Conservation (phyloP, 1,140 invertebrate species). For the Vollenhovia emeryi region DNA sequence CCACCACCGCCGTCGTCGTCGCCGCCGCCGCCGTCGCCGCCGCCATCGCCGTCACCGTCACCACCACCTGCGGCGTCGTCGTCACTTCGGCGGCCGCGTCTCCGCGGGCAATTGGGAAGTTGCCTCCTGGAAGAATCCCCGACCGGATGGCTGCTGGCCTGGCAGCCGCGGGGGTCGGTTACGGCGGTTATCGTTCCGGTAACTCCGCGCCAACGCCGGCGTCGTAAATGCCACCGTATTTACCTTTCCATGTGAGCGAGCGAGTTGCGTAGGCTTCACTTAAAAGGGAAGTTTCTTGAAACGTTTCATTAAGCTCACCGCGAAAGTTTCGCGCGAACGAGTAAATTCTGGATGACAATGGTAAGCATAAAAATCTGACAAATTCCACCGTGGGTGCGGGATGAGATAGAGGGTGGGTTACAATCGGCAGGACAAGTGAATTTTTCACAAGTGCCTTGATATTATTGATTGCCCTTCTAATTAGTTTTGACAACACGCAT, state of each 20-base stretch:
- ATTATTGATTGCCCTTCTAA: background rate
- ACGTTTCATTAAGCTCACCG: conserved; percentile 54
- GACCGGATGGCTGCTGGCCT: background rate
- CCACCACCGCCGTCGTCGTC: background rate
- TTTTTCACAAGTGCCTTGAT: background rate
- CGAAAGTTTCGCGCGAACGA: conserved; percentile 44
- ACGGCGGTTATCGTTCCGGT: conserved; percentile 63
- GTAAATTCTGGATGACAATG: conserved; percentile 12
- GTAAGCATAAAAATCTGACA: conserved; percentile 28
- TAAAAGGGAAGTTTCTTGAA: conserved; percentile 68
- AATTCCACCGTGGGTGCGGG: background rate
- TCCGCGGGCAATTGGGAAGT: conserved; percentile 71
- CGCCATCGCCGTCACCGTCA: background rate
- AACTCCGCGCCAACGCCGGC: conserved; percentile 59
- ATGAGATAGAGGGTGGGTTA: background rate
- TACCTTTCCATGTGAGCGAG: conserved; percentile 41
- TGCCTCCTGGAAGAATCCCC: conserved; percentile 39
- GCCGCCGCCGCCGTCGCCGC: background rate
- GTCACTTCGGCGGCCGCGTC: conserved; percentile 30
- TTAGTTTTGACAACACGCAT: background rate
- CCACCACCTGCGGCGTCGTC: background rate
- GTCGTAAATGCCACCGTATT: conserved; percentile 63
- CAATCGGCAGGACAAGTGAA: background rate
- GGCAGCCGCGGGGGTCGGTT: conserved; percentile 23
- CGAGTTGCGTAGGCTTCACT: conserved; percentile 43